A percentile compares a stretch with the other conserved stretches of the same genome.
Evolutionary conservation across 2,888 invertebrate species (phyloP).

Genomic region (Drosophila formosana): DNA sequence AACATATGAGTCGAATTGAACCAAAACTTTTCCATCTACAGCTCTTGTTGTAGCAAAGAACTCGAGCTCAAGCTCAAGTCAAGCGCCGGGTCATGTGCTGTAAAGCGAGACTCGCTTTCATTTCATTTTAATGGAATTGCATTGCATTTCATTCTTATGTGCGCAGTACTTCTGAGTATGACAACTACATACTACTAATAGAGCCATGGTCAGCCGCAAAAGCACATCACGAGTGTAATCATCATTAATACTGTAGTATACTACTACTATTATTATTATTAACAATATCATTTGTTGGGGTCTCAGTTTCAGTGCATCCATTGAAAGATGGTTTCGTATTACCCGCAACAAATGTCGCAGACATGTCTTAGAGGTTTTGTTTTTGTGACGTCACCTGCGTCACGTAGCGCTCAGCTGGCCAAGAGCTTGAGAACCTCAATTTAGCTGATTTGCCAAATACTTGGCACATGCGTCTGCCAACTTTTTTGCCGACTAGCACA

Average conservation of each 20-base stretch:
- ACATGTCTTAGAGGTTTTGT: slow-evolving; percentile 1
- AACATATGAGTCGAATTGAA: neutral
- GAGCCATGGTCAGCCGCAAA: slow-evolving; percentile 44
- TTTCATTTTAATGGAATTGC: slow-evolving; percentile 67
- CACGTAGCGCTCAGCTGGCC: slow-evolving; percentile 37
- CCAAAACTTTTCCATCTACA: slow-evolving; percentile 34
- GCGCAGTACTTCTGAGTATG: slow-evolving; percentile 24
- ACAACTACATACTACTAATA: slow-evolving; percentile 28
- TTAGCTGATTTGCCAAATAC: slow-evolving; percentile 41
- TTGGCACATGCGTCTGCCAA: slow-evolving; percentile 39
- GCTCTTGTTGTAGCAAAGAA: slow-evolving; percentile 7
- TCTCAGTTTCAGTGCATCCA: slow-evolving; percentile 56
- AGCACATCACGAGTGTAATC: slow-evolving; percentile 18
- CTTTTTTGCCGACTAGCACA: slow-evolving; percentile 15
- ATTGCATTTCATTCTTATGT: slow-evolving; percentile 35
- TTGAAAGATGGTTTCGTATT: slow-evolving; percentile 55
- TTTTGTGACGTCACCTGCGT: slow-evolving; percentile 48
- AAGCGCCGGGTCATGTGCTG: slow-evolving; percentile 36
- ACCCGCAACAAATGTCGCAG: slow-evolving; percentile 34
- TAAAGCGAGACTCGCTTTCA: slow-evolving; percentile 58
- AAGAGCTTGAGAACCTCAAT: slow-evolving; percentile 17
- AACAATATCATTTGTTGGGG: slow-evolving; percentile 7
- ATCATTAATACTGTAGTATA: neutral
- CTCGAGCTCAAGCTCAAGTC: neutral
- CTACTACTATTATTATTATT: neutral